Evolutionary conservation across 2,888 invertebrate genomes (phyloP).

Genomic region (Heliconius hortense): DNA sequence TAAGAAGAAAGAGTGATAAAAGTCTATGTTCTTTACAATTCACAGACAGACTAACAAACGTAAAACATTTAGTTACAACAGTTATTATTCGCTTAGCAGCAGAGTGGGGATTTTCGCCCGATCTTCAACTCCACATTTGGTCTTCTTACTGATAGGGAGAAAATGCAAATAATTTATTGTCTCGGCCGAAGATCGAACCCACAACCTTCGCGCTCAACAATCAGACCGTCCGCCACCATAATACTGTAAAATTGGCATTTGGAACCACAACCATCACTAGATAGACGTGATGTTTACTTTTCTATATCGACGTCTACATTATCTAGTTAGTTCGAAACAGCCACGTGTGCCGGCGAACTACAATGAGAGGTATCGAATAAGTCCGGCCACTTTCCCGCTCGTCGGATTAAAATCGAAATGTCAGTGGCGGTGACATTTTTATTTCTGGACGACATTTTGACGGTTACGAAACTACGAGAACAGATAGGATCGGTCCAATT

Average conservation of each 20-base stretch:
- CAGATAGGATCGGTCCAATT: constrained; percentile 76
- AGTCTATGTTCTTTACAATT: neutral
- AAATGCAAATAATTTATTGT: neutral
- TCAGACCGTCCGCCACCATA: neutral
- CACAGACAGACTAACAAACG: too few species aligned
- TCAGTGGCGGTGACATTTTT: constrained; percentile 79
- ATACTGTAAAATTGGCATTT: neutral
- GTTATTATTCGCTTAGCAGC: too few species aligned
- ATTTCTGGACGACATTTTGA: constrained; percentile 75
- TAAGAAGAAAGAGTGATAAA: neutral
- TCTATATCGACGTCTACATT: neutral
- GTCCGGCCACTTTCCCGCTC: constrained; percentile 71
- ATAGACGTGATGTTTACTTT: neutral
- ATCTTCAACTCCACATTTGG: neutral
- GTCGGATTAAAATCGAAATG: constrained; percentile 77
- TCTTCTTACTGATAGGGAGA: neutral
- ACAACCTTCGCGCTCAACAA: too few species aligned
- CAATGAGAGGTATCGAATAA: constrained; percentile 46
- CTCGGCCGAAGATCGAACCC: too few species aligned
- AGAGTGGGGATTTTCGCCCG: too few species aligned
- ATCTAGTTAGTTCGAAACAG: constrained; percentile 1
- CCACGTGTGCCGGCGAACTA: constrained; percentile 36
- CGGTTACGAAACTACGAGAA: constrained; percentile 57
- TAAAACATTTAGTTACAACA: too few species aligned
- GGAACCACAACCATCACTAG: neutral